Evolutionary conservation across 2,113 vertebrate genomes (phyloP).

Genomic region (Tragelaphus buxtoni): DNA sequence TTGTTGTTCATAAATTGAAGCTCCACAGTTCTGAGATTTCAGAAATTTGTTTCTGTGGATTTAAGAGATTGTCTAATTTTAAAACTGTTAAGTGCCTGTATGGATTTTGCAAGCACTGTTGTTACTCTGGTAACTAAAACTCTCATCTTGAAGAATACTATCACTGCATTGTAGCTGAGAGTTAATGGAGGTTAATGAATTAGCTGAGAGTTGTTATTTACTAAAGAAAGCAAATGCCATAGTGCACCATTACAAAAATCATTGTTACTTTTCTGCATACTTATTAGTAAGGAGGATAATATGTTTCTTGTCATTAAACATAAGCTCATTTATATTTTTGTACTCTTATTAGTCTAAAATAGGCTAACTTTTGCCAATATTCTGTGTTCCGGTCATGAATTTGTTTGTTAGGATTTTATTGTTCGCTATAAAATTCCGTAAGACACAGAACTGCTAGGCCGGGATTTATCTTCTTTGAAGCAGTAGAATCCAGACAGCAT

Average conservation of each 20-base stretch:
- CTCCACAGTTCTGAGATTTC: not conserved
- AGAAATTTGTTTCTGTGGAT: not conserved
- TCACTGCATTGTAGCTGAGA: conserved; percentile 9
- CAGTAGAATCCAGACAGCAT: conserved; percentile 25
- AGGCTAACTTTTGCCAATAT: not conserved
- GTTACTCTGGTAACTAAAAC: not conserved
- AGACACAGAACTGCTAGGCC: not conserved
- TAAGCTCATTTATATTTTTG: not conserved
- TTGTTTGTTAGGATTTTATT: conserved; percentile 35
- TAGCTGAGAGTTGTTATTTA: conserved; percentile 42
- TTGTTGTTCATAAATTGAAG: not conserved
- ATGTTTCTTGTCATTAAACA: conserved; percentile 30
- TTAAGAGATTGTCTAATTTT: not conserved
- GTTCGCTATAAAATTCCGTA: not conserved
- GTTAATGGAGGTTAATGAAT: conserved; percentile 41
- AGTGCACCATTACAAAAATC: not conserved
- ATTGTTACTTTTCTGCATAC: not conserved
- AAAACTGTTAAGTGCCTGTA: not conserved
- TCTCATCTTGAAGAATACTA: not conserved
- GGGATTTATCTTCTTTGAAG: conserved; percentile 18
- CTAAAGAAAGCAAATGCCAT: conserved; percentile 13
- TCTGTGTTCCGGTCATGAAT: conserved; percentile 15
- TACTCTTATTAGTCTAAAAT: not conserved
- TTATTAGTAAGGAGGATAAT: not conserved
- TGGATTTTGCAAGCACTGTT: not conserved